Conservation (phyloP, 2,797 vertebrate genomes). For the Hippocampus kuda region DNA sequence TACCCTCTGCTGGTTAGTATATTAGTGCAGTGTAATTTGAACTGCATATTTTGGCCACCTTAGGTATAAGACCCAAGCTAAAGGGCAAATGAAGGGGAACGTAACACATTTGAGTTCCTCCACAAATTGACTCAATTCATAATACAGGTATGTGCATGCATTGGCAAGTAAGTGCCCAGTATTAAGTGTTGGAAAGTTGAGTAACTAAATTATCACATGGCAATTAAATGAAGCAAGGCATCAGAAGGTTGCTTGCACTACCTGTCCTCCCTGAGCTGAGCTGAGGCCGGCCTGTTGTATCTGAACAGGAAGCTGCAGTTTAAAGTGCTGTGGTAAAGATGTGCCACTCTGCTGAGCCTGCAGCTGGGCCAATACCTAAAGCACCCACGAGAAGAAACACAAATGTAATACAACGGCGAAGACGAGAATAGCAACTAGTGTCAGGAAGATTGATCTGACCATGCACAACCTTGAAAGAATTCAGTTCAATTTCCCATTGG, state of each 20-base stretch:
- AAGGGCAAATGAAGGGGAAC: no score
- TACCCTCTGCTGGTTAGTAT: no score
- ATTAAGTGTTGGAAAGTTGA: no score
- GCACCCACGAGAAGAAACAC: slow-evolving; percentile 17
- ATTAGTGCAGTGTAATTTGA: no score
- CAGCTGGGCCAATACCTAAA: slow-evolving; percentile 75
- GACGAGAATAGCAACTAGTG: background rate
- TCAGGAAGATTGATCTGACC: background rate
- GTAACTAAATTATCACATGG: no score
- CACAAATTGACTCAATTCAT: no score
- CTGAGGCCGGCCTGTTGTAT: slow-evolving; percentile 69
- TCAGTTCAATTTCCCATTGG: background rate
- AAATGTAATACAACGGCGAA: background rate
- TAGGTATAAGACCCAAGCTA: no score
- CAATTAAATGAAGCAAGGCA: no score
- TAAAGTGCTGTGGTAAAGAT: slow-evolving; percentile 75
- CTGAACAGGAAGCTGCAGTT: slow-evolving; percentile 83
- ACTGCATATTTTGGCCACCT: no score
- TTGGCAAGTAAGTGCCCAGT: no score
- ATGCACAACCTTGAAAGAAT: background rate
- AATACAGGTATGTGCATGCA: no score
- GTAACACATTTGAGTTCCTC: no score
- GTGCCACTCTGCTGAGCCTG: slow-evolving; percentile 75
- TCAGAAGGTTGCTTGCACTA: slow-evolving; percentile 10
- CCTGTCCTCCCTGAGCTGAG: slow-evolving; percentile 60